Base-by-base conservation (phyloP, 1,140 invertebrate genomes). In the Formica exsecta region DNA sequence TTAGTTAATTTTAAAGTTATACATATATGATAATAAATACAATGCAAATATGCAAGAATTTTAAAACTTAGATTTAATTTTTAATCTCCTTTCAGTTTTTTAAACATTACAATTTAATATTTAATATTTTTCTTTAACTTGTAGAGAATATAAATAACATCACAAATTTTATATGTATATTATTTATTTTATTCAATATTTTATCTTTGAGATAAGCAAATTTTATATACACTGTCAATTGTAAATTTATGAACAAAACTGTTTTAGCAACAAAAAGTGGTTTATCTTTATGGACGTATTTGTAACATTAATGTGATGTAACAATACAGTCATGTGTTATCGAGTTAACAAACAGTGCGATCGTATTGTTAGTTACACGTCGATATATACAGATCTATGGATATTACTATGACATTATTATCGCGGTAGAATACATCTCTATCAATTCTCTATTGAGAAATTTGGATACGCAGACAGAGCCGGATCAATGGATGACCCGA, bases 361-460 rank as follows among this genome's bases (percentile, higher is more conserved):
- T 71, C 36, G 19, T 19, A 59, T 59, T 44, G 22, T 70, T 59
- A 41, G 25, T 29, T 1, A 16, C 68, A 19, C 6, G 11, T 22
- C 41, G 16, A 59, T 57, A 11, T n/a, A 70, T 38, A 22, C 54
- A 32, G 13, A 48, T 25, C 6, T 8, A 5, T 8, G 44, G 36
- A 57, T 48, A 41, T 81, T 68, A n/a, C 11, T 25, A 41, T 71
- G n/a, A 44, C 54, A 9, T 81, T 81, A 81, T 81, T 81, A 59
- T 32, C 25, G 36, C 22, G 68, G 4, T 41, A 73, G 61, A 73
- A 61, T 57, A 57, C 65, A 70, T 80, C 77, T 71, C 77, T 80
- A 80, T 80, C 48, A 71, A 71, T 70, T 57, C 77, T 81, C 54
- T 81, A 81, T 81, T 61, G 79, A 81, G 66, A 73, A 81, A 81